phyloP scores from a whole-genome alignment of 2,888 invertebrate species.

The Iselma pallidipennis region DNA sequence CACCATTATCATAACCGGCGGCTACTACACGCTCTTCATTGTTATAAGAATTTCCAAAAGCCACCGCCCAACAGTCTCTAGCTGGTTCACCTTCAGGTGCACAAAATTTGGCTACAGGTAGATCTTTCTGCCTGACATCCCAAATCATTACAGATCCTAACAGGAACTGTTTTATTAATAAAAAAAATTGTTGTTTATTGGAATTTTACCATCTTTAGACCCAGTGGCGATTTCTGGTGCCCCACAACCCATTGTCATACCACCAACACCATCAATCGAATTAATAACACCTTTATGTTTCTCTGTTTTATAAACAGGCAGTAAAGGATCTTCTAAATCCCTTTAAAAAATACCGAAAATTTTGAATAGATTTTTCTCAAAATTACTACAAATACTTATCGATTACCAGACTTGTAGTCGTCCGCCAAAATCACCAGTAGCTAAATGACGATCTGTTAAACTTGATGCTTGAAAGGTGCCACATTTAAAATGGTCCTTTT shows the following conservation, averaged over 20 bases:
- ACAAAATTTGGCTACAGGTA: conserved; percentile 89
- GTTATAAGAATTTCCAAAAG: conserved; percentile 90
- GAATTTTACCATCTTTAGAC: conserved; percentile 77
- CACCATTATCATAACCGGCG: conserved; percentile 96
- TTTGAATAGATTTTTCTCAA: not conserved
- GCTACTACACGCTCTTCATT: conserved; percentile 82
- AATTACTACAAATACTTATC: conserved; percentile 26
- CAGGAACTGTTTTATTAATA: conserved; percentile 6
- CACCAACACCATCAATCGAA: conserved; percentile 88
- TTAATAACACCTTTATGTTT: conserved; percentile 88
- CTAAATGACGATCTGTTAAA: conserved; percentile 77
- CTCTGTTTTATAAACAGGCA: conserved; percentile 76
- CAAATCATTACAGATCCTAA: conserved; percentile 88
- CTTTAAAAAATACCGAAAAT: conserved; percentile 55
- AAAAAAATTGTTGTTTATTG: not conserved
- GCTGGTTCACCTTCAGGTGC: conserved; percentile 69
- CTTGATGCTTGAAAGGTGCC: conserved; percentile 90
- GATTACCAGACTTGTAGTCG: conserved; percentile 80
- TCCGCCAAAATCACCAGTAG: conserved; percentile 90
- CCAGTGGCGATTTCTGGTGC: conserved; percentile 96
- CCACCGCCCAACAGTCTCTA: conserved; percentile 93
- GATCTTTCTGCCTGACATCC: conserved; percentile 89
- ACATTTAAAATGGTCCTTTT: conserved; percentile 88
- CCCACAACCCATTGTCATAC: conserved; percentile 78
- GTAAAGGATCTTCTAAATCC: conserved; percentile 75